phyloP scores from a whole-genome alignment of 2,113 vertebrate species.

The Ranitomeya variabilis region DNA sequence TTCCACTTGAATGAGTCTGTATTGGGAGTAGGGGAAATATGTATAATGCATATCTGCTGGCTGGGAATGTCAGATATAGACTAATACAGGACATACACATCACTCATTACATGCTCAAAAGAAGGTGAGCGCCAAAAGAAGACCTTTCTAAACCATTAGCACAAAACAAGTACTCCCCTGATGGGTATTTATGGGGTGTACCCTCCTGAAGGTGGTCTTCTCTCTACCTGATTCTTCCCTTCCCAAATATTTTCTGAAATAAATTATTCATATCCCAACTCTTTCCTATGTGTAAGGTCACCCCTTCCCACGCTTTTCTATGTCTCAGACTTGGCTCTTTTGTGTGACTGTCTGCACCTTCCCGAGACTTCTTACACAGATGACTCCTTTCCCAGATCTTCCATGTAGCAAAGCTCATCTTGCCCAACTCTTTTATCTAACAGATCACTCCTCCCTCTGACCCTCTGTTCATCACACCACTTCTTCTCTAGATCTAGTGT shows the following conservation, averaged over 20 bases:
- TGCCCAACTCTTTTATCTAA: background rate
- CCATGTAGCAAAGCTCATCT: background rate
- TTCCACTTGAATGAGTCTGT: background rate
- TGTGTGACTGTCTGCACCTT: too few species aligned
- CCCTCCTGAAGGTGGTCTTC: too few species aligned
- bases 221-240: background rate
- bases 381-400: background rate
- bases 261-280: background rate
- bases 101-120: too few species aligned
- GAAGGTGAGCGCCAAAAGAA: too few species aligned
- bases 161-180: too few species aligned
- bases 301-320: background rate
- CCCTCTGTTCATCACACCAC: too few species aligned
- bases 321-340: background rate
- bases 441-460: too few species aligned
- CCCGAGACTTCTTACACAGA: too few species aligned
- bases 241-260: background rate
- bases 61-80: background rate
- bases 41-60: background rate
- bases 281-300: background rate
- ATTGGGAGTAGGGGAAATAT: background rate
- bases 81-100: background rate
- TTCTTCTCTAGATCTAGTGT: too few species aligned
- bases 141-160: too few species aligned
- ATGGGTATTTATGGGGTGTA: too few species aligned